A percentile compares a stretch with the other conserved stretches of the same genome.
These are phyloP conservation scores for Parnassius apollo DNA, from an alignment of 2,888 invertebrate species.

Conservation along the genomic window DNA sequence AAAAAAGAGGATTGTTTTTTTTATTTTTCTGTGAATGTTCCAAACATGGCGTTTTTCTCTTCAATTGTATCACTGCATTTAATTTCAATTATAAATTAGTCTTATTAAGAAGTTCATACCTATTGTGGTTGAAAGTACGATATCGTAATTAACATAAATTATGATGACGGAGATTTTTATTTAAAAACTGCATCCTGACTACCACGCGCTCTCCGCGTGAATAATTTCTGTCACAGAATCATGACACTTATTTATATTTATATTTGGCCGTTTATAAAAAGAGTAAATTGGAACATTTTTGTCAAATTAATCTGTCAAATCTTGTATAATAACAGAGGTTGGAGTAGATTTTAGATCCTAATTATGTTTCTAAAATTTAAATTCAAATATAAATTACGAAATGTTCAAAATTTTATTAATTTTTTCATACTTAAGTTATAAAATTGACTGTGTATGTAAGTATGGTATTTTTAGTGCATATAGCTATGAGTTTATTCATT, in stretches of 20 bases:
- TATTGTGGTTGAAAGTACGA: too few species aligned
- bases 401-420: slow-evolving; percentile 30
- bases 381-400: slow-evolving; percentile 12
- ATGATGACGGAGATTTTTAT: too few species aligned
- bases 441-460: slow-evolving; percentile 34
- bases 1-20: too few species aligned
- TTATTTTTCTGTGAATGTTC: too few species aligned
- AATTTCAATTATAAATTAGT: too few species aligned
- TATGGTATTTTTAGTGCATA: neutral
- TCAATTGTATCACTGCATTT: too few species aligned
- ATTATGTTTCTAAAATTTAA: slow-evolving; percentile 10
- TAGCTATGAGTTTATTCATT: neutral
- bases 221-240: neutral
- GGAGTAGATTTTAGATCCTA: neutral
- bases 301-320: neutral
- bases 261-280: neutral
- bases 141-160: too few species aligned
- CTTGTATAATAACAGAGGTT: neutral
- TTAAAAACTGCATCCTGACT: too few species aligned
- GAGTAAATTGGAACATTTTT: neutral
- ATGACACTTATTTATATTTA: neutral
- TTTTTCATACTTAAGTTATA: slow-evolving; percentile 21
- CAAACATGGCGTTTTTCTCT: too few species aligned
- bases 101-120: too few species aligned
- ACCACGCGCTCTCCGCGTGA: too few species aligned